These are phyloP conservation scores for Pantelozetes paolii DNA, from an alignment of 2,888 invertebrate species.

Conservation along the genomic window DNA sequence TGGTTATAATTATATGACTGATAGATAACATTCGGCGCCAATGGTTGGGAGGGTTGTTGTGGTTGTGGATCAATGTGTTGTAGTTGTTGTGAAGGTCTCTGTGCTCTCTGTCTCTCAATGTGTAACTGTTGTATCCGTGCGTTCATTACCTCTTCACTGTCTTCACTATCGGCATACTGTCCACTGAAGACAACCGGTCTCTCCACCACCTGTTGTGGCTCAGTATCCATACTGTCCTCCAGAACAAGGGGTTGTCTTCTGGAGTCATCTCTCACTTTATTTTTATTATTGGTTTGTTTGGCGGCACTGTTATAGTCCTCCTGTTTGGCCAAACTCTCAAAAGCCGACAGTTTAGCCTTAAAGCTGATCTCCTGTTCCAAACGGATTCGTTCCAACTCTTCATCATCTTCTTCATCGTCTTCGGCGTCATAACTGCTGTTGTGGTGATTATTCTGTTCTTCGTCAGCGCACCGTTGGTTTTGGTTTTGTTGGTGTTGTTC, in stretches of 20 bases:
- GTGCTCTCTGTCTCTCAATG: slow-evolving; percentile 6
- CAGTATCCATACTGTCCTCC: slow-evolving; percentile 54
- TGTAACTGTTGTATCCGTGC: slow-evolving; percentile 31
- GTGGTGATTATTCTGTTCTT: not conserved
- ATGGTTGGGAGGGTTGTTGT: slow-evolving; percentile 4
- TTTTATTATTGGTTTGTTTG: not conserved
- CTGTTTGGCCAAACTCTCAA: slow-evolving; percentile 43
- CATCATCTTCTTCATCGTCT: slow-evolving; percentile 39
- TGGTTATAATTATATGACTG: slow-evolving; percentile 28
- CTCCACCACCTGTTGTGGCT: slow-evolving; percentile 48
- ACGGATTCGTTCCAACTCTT: slow-evolving; percentile 27
- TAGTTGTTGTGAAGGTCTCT: not conserved
- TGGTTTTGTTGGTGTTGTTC: slow-evolving; percentile 31
- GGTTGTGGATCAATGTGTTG: not conserved
- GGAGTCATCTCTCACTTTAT: not conserved
- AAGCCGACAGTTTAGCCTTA: slow-evolving; percentile 42
- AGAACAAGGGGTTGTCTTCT: not conserved
- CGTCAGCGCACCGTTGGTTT: slow-evolving; percentile 1
- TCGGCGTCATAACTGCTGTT: slow-evolving; percentile 41
- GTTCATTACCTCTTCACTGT: slow-evolving; percentile 24
- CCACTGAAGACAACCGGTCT: not conserved
- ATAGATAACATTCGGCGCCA: slow-evolving; percentile 17
- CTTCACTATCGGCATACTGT: slow-evolving; percentile 6
- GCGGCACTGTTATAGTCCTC: slow-evolving; percentile 26
- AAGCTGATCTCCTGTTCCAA: slow-evolving; percentile 41